A percentile compares a stretch with the other conserved stretches of the same genome.
phyloP scores from a whole-genome alignment of 2,113 vertebrate genomes.

The Eptesicus fuscus region DNA sequence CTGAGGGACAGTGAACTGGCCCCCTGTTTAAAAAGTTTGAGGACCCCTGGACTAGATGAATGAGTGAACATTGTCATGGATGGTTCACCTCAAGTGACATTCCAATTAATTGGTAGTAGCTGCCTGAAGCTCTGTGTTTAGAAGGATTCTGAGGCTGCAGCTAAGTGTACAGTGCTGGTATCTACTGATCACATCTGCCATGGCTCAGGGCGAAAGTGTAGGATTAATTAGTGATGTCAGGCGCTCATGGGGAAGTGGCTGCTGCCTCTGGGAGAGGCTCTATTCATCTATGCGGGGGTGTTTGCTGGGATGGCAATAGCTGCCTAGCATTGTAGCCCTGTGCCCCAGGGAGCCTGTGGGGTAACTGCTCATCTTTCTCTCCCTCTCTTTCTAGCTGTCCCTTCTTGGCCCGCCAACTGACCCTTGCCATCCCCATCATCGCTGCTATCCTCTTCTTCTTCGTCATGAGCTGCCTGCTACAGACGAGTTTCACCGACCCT shows the following conservation, averaged over 20 bases:
- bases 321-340: neutral
- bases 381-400: constrained; percentile 87
- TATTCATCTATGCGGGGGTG: neutral
- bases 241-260: no score
- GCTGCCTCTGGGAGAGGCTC: neutral
- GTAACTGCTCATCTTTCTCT: constrained; percentile 14
- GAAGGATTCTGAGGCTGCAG: neutral
- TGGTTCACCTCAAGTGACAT: neutral
- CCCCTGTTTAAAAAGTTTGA: no score
- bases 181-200: neutral
- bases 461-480: constrained; percentile 91
- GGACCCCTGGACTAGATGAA: neutral
- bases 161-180: neutral
- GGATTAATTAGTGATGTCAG: neutral
- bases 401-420: constrained; percentile 91
- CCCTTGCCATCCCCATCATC: constrained; percentile 92
- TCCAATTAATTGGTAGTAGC: neutral
- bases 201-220: neutral
- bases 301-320: neutral
- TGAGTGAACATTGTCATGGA: neutral
- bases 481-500: constrained; percentile 95
- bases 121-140: neutral
- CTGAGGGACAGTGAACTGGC: no score
- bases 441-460: constrained; percentile 92
- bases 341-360: neutral